Conservation (phyloP, 2,113 vertebrate genomes). For the Vulpes lagopus region DNA sequence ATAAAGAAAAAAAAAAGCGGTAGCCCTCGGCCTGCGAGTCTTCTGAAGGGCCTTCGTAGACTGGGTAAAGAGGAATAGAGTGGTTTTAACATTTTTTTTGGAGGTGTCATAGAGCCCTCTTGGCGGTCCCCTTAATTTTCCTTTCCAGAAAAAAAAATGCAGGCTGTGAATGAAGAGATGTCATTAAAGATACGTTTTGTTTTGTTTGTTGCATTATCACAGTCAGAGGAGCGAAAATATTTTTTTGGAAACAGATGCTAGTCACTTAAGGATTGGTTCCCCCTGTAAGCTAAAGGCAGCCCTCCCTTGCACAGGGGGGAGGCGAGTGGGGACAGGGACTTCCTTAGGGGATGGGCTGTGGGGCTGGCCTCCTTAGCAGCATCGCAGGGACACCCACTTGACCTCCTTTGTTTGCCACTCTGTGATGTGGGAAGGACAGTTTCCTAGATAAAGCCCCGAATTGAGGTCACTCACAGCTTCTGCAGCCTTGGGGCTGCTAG, state of each 20-base stretch:
- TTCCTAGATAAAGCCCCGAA: slow-evolving; percentile 69
- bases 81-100: not conserved
- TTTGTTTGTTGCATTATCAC: slow-evolving; percentile 76
- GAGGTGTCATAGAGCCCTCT: not conserved
- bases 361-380: not conserved
- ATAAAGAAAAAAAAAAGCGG: slow-evolving; percentile 30
- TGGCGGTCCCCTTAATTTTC: not conserved
- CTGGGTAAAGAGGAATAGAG: not conserved
- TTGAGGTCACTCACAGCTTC: slow-evolving; percentile 8
- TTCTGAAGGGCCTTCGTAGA: not conserved
- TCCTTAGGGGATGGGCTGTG: not conserved
- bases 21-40: not conserved
- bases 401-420: slow-evolving; percentile 79
- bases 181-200: slow-evolving; percentile 25
- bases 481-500: slow-evolving; percentile 68
- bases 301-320: not conserved
- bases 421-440: slow-evolving; percentile 67
- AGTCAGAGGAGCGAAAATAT: slow-evolving; percentile 73
- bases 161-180: slow-evolving; percentile 2
- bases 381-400: slow-evolving; percentile 68
- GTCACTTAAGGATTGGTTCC: slow-evolving; percentile 55
- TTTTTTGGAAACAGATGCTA: slow-evolving; percentile 77
- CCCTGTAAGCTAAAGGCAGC: not conserved
- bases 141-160: not conserved
- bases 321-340: not conserved